Evolutionary conservation across 2,797 vertebrate species (phyloP).

Genomic region (Helarctos malayanus): DNA sequence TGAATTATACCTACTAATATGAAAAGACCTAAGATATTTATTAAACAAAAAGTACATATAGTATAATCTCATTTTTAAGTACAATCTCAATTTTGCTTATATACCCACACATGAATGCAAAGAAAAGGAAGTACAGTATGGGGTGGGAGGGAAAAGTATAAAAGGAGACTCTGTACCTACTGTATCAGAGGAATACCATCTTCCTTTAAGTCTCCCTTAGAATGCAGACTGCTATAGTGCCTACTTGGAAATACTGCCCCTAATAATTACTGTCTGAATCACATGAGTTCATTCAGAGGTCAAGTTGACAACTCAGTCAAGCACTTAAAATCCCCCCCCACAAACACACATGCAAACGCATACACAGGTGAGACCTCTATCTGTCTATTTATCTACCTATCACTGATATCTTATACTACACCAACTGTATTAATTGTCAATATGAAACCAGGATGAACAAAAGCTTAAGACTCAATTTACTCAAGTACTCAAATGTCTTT

Average conservation of each 20-base stretch:
- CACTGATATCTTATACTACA: background rate
- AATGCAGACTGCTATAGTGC: background rate
- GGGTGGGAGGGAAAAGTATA: background rate
- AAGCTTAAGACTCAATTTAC: conserved; percentile 11
- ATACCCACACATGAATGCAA: background rate
- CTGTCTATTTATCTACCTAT: background rate
- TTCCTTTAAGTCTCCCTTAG: background rate
- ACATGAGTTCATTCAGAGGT: background rate
- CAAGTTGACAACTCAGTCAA: background rate
- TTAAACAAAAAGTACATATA: background rate
- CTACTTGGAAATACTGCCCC: background rate
- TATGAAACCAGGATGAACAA: background rate
- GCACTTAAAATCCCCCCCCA: background rate
- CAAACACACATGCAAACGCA: background rate
- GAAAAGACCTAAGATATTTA: background rate
- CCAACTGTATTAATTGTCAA: background rate
- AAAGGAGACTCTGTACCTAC: background rate
- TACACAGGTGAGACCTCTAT: background rate
- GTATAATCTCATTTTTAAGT: background rate
- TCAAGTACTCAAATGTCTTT: background rate
- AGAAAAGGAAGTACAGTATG: background rate
- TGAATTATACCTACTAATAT: background rate
- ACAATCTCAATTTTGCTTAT: background rate
- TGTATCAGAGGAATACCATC: background rate
- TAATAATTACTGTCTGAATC: background rate